Evolutionary conservation across 2,113 vertebrate genomes (phyloP).

Genomic region (Tachysurus vachellii): DNA sequence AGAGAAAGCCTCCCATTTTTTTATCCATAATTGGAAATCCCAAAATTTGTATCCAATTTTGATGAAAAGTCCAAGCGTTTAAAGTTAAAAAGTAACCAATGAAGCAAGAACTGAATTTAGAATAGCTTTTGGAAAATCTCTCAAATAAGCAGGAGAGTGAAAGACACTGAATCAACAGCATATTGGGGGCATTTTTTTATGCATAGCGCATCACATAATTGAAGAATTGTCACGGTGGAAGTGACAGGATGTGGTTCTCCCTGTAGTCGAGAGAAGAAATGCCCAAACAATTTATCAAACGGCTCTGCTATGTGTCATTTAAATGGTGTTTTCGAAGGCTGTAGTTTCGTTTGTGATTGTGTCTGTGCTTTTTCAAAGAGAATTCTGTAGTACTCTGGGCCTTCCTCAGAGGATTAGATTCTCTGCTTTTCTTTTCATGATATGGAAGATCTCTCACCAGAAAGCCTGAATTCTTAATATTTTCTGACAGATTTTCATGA

Average conservation of each 20-base stretch:
- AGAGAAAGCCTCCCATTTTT: neutral
- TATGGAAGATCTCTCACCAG: slow-evolving; percentile 60
- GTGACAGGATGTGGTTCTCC: slow-evolving; percentile 49
- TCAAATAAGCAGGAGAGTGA: neutral
- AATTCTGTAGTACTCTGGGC: slow-evolving; percentile 58
- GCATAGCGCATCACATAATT: neutral
- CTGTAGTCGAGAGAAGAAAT: slow-evolving; percentile 53
- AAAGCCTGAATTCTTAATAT: slow-evolving; percentile 62
- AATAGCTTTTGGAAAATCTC: slow-evolving; percentile 6
- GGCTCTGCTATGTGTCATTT: slow-evolving; percentile 55
- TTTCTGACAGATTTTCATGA: slow-evolving; percentile 64
- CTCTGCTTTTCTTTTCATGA: slow-evolving; percentile 54
- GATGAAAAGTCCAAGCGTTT: neutral
- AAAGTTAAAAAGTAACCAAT: slow-evolving; percentile 4
- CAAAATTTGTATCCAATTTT: slow-evolving; percentile 17
- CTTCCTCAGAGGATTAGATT: slow-evolving; percentile 59
- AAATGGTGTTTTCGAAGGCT: slow-evolving; percentile 58
- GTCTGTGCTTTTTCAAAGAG: slow-evolving; percentile 61
- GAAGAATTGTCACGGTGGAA: slow-evolving; percentile 53
- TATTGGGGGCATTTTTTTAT: neutral
- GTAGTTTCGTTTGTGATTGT: slow-evolving; percentile 62
- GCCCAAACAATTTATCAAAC: slow-evolving; percentile 64
- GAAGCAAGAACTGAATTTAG: slow-evolving; percentile 1
- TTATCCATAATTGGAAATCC: slow-evolving; percentile 13
- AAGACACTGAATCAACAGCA: neutral